A percentile compares a stretch with the other conserved stretches of the same genome.
Conservation (phyloP, 2,888 invertebrate genomes). For the Proisotoma minuta region DNA sequence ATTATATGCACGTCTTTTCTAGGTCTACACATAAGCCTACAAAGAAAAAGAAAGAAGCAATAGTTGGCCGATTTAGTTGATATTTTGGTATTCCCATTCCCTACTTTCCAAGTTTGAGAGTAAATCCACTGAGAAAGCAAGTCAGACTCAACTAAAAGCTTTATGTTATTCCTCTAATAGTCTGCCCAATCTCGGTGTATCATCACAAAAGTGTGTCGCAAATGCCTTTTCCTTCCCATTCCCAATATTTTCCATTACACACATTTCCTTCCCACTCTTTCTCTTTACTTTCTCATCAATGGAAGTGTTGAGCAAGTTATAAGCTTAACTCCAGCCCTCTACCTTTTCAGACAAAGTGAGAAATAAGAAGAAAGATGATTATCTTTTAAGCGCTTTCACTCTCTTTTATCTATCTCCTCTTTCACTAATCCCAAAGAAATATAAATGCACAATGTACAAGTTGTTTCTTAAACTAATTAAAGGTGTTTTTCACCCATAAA, state of each 20-base stretch:
- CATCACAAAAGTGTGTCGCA: slow-evolving; percentile 8
- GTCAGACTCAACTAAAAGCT: slow-evolving; percentile 13
- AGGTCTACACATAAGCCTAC: too few relatives aligned
- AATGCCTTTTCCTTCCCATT: background rate
- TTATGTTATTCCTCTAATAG: slow-evolving; percentile 14
- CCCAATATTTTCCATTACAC: background rate
- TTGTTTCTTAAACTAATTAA: too few relatives aligned
- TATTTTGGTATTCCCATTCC: too few relatives aligned
- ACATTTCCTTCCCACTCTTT: background rate
- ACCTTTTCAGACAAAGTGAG: background rate
- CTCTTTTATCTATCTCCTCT: too few relatives aligned
- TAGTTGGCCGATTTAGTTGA: too few relatives aligned
- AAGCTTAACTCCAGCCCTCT: background rate
- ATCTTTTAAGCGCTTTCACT: too few relatives aligned
- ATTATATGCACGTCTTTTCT: too few relatives aligned
- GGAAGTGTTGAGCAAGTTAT: background rate
- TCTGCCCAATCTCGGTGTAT: slow-evolving; percentile 2
- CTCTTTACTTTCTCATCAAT: background rate
- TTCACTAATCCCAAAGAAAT: too few relatives aligned
- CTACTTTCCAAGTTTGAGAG: too few relatives aligned
- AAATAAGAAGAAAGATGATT: background rate
- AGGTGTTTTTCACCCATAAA: too few relatives aligned
- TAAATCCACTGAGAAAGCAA: slow-evolving; percentile 13
- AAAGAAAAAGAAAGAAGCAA: too few relatives aligned
- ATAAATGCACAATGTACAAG: too few relatives aligned